phyloP scores from a whole-genome alignment of 2,113 vertebrate genomes.

The Dissostichus mawsoni region DNA sequence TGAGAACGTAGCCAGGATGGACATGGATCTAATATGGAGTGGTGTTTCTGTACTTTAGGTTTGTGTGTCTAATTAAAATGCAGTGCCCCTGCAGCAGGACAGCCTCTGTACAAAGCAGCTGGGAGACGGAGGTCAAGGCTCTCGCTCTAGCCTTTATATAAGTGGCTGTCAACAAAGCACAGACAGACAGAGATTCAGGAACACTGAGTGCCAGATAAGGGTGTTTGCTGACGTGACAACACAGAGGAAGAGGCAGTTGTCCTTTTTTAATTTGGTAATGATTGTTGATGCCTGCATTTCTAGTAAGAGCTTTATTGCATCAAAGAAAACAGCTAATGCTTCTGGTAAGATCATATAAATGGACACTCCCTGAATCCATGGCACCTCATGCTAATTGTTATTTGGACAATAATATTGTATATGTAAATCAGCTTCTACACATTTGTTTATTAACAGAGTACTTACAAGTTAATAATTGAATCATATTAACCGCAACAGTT shows the following conservation, averaged over 20 bases:
- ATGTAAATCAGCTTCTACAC: neutral
- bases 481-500: conserved; percentile 13
- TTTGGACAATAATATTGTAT: neutral
- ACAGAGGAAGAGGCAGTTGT: conserved; percentile 8
- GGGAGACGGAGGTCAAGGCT: conserved; percentile 61
- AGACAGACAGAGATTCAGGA: conserved; percentile 45
- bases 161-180: conserved; percentile 51
- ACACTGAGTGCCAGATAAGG: conserved; percentile 39
- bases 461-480: conserved; percentile 16
- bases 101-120: conserved; percentile 48
- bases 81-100: conserved; percentile 49
- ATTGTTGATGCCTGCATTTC: conserved; percentile 17
- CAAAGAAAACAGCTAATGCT: neutral
- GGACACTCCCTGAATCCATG: neutral
- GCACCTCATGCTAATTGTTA: neutral
- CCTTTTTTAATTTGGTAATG: conserved; percentile 1
- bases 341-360: neutral
- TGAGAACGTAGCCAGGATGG: neutral
- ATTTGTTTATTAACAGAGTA: neutral
- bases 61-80: conserved; percentile 61
- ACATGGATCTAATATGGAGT: conserved; percentile 6
- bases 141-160: conserved; percentile 56
- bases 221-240: conserved; percentile 27
- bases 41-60: conserved; percentile 35
- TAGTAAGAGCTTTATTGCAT: conserved; percentile 6